Base-by-base conservation (phyloP, 2,113 vertebrate species). In the Lethenteron camtschaticum region DNA sequence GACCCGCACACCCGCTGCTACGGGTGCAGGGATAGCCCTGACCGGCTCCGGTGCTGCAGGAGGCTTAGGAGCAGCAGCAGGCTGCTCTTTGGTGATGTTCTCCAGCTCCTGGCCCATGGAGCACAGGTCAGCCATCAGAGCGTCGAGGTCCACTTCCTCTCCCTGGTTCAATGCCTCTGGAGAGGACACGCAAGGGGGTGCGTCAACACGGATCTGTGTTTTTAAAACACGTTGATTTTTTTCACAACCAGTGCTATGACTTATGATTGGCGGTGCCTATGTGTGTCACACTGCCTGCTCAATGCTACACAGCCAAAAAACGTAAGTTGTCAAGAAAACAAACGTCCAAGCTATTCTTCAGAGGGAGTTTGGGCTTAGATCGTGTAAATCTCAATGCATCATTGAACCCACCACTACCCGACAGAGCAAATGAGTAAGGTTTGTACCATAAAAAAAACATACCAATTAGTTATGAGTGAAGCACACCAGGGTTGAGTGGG, bases 101-200 rank as follows among this genome's bases (percentile, higher is more conserved):
- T 77, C 92, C 70, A 99, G 87, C 75, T 99, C 94, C 79, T 92
- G 90, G 74, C 96, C 94, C 68, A 99, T 99, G 71, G 92, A 87
- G 79, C 94, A 95, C 70, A 99, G 84, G 77, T 99, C 94, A 1
- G 94, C 94, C 94, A 99, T 99, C 57, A 99, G 85, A 20, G 94
- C 90, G 58, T 99, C 94, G 78, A 99, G 79, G 79, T 99, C 94
- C 75, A 99, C 94, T 1, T 86, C 76, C 71, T 99, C 90, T 1
- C 92, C 90, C 75, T 99, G 90, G 80, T 85, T 99, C 79, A 99
- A 74, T 18, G 94, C 94, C 83, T 99, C 94, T 99, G 85, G 71
- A 79, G 79, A 13, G 58, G 1, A 71, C 63, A 76, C 41, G 79
- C 6, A 77, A 77, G 56, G 69, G 11, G 56, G 9, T 71, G 70